Percentiles rank a stretch among this genome's conserved stretches.
Evolutionary conservation across 2,888 invertebrate species (phyloP).

Genomic region (Ametastegia equiseti): DNA sequence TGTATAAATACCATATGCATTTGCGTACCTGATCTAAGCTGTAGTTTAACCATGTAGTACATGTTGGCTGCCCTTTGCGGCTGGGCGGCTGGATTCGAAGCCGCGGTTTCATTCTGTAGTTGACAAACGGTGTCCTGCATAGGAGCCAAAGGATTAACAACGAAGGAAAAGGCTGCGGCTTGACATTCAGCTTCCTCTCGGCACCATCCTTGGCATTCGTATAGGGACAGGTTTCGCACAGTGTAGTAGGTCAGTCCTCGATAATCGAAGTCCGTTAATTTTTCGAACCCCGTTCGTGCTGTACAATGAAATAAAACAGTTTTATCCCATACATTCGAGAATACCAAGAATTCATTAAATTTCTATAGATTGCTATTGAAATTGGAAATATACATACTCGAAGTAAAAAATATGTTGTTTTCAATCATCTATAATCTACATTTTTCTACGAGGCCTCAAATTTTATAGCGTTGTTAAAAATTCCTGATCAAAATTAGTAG

Average conservation of each 20-base stretch:
- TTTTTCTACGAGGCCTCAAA: too few species aligned
- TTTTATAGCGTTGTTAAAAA: too few species aligned
- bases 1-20: not conserved
- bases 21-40: constrained; percentile 84
- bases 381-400: not conserved
- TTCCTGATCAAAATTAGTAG: too few species aligned
- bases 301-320: constrained; percentile 64
- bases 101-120: constrained; percentile 94
- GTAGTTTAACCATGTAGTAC: constrained; percentile 96
- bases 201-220: constrained; percentile 97
- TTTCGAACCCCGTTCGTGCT: constrained; percentile 94
- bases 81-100: constrained; percentile 91
- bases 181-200: constrained; percentile 94
- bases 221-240: constrained; percentile 92
- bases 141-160: constrained; percentile 93
- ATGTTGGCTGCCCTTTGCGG: constrained; percentile 92
- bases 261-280: constrained; percentile 94
- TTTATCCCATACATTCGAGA: not conserved
- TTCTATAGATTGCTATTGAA: not conserved
- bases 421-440: too few species aligned
- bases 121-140: constrained; percentile 94
- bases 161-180: constrained; percentile 95
- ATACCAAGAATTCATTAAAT: not conserved
- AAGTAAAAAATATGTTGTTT: too few species aligned
- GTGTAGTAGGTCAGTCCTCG: constrained; percentile 94